Evolutionary conservation across 2,797 vertebrate species (phyloP).

Genomic region (Vireo griseus): DNA sequence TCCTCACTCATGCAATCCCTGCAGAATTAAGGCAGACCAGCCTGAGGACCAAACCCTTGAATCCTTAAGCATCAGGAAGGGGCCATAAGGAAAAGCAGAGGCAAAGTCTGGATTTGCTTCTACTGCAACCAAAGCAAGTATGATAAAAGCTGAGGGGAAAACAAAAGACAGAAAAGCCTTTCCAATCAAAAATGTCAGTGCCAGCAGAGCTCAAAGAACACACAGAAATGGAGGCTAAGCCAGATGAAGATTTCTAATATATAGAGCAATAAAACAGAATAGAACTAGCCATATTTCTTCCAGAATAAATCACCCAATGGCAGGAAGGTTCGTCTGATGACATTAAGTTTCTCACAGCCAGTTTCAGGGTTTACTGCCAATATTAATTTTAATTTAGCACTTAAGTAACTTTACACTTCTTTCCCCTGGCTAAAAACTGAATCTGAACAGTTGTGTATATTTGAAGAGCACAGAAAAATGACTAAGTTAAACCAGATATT

Average conservation of each 20-base stretch:
- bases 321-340: not conserved
- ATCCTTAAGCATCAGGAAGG: not conserved
- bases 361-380: not conserved
- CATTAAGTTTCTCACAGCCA: not conserved
- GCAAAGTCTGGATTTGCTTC: not conserved
- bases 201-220: not conserved
- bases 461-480: not conserved
- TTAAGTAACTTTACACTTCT: not conserved
- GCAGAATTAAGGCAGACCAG: not conserved
- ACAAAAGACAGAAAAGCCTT: not conserved
- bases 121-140: not conserved
- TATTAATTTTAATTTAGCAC: constrained; percentile 2
- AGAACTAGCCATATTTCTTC: not conserved
- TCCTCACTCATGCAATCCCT: not conserved
- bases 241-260: not conserved
- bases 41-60: not conserved
- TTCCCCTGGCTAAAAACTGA: not conserved
- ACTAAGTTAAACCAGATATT: not conserved
- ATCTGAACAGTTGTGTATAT: not conserved
- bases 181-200: not conserved
- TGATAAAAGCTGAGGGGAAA: not conserved
- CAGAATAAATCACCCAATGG: not conserved
- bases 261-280: not conserved
- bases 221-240: not conserved
- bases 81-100: not conserved